phyloP scores from a whole-genome alignment of 2,888 invertebrate species.

The Notodonta dromedarius region DNA sequence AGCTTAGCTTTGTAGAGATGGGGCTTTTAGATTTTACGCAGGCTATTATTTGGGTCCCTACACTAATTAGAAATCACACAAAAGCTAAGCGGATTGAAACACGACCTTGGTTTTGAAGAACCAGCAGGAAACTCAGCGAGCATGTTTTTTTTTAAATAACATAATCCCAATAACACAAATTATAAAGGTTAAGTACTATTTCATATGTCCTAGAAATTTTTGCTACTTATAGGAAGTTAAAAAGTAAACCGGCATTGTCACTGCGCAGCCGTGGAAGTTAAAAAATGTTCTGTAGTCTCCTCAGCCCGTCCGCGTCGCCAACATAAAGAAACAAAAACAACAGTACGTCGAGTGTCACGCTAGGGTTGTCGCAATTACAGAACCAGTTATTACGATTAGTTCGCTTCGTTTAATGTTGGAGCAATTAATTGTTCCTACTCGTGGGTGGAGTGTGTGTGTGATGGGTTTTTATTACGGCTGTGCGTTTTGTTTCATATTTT shows the following conservation, averaged over 20 bases:
- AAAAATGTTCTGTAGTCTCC: background rate
- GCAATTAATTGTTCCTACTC: background rate
- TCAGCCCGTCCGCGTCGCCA: background rate
- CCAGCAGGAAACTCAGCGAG: no score
- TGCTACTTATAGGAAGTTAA: background rate
- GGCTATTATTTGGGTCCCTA: background rate
- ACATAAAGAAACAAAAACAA: constrained; percentile 4
- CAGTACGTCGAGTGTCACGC: background rate
- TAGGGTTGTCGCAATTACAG: background rate
- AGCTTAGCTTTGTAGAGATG: background rate
- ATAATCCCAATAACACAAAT: no score
- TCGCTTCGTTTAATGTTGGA: background rate
- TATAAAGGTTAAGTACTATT: background rate
- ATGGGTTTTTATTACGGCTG: no score
- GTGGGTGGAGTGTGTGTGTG: background rate
- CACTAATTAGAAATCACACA: background rate
- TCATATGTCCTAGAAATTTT: background rate
- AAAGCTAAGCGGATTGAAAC: no score
- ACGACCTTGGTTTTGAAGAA: no score
- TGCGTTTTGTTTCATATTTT: no score
- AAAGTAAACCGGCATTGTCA: background rate
- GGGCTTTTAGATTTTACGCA: background rate
- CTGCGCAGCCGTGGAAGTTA: background rate
- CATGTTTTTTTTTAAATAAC: no score
- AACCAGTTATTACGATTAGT: background rate